Evolutionary conservation across 2,797 vertebrate genomes (phyloP).

Genomic region (Mus spretus): DNA sequence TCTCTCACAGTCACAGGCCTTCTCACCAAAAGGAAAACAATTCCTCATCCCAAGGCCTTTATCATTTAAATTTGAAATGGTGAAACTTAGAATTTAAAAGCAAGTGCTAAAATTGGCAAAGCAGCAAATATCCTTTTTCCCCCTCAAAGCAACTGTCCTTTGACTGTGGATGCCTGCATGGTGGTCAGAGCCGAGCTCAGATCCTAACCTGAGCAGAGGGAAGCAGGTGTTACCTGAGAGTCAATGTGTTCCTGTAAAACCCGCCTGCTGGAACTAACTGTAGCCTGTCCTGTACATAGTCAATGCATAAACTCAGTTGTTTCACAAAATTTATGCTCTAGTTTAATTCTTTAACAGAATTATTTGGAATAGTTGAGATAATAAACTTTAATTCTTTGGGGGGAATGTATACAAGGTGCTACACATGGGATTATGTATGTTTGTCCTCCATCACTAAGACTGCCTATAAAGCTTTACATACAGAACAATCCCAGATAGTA

Average conservation of each 20-base stretch:
- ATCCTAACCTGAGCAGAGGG: not conserved
- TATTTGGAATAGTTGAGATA: slow-evolving; percentile 35
- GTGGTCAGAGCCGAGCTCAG: not conserved
- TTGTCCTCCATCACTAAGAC: not conserved
- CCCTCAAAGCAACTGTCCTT: slow-evolving; percentile 21
- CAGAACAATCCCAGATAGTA: not conserved
- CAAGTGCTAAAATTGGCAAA: slow-evolving; percentile 62
- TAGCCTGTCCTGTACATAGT: not conserved
- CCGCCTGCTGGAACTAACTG: not conserved
- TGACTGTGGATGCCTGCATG: not conserved
- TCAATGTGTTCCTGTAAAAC: not conserved
- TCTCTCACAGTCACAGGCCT: slow-evolving; percentile 5
- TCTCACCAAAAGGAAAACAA: slow-evolving; percentile 9
- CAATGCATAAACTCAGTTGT: not conserved
- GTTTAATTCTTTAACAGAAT: slow-evolving; percentile 45
- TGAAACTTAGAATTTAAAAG: slow-evolving; percentile 51
- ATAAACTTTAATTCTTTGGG: slow-evolving; percentile 32
- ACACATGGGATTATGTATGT: not conserved
- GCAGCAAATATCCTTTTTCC: not conserved
- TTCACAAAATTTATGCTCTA: not conserved
- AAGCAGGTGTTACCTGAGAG: not conserved
- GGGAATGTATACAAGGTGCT: slow-evolving; percentile 29
- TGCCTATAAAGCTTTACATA: not conserved
- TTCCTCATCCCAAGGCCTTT: not conserved
- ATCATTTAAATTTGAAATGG: slow-evolving; percentile 59